These are phyloP conservation scores for Pycnomerus fuliginosus DNA, from an alignment of 2,888 invertebrate species.

Conservation along the genomic window DNA sequence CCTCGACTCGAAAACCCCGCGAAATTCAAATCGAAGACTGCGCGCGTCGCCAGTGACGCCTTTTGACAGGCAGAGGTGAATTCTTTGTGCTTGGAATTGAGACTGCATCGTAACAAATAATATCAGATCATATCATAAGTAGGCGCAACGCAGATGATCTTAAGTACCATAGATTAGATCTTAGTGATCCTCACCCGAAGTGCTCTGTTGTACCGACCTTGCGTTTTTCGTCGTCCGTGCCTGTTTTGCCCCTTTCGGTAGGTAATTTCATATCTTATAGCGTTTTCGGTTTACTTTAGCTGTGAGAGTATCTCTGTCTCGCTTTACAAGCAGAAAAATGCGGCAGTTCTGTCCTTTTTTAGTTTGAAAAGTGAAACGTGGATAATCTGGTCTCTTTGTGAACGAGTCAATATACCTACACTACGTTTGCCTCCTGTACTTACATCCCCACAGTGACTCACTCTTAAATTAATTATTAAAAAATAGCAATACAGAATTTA, in stretches of 20 bases:
- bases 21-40: too few species aligned
- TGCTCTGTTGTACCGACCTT: conserved; percentile 27
- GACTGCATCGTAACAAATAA: conserved; percentile 41
- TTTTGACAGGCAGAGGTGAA: too few species aligned
- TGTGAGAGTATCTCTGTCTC: too few species aligned
- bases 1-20: too few species aligned
- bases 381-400: too few species aligned
- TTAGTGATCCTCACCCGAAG: conserved; percentile 33
- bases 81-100: conserved; percentile 23
- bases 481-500: conserved; percentile 28
- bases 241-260: conserved; percentile 25
- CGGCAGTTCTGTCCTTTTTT: too few species aligned
- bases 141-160: conserved; percentile 8
- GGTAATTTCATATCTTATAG: too few species aligned
- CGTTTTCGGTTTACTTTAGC: too few species aligned
- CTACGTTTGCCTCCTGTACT: conserved; percentile 14
- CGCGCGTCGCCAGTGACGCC: too few species aligned
- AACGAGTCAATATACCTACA: too few species aligned
- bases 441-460: conserved; percentile 20
- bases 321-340: too few species aligned
- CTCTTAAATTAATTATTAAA: conserved; percentile 14
- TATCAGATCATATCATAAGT: conserved; percentile 45
- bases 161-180: conserved; percentile 8
- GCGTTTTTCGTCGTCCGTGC: conserved; percentile 28
- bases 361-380: too few species aligned